Percentiles rank a stretch among this genome's conserved stretches.
Evolutionary conservation across 1,140 invertebrate species (phyloP).

Genomic region (Drosophila trapezifrons): DNA sequence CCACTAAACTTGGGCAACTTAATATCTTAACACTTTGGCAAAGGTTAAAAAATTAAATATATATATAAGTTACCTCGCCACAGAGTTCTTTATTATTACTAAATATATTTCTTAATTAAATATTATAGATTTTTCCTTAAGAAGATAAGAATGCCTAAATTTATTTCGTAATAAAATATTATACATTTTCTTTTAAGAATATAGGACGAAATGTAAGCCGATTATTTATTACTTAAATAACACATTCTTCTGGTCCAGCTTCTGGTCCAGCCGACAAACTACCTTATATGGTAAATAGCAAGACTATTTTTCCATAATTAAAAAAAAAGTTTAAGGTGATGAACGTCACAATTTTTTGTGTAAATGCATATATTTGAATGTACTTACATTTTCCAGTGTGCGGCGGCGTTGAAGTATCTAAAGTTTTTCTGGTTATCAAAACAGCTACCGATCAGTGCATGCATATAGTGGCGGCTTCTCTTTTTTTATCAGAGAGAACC

Average conservation of each 20-base stretch:
- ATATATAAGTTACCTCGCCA: background rate
- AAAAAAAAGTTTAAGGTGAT: conserved; percentile 1
- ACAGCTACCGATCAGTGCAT: conserved; percentile 48
- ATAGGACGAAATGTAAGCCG: no score
- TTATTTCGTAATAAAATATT: no score
- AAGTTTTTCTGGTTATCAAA: conserved; percentile 38
- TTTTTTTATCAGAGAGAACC: conserved; percentile 12
- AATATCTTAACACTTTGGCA: conserved; percentile 1
- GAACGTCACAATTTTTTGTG: conserved; percentile 10
- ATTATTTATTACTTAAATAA: no score
- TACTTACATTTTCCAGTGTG: background rate
- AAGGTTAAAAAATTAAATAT: background rate
- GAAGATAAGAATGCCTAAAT: no score
- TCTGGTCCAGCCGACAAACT: background rate
- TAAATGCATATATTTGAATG: conserved; percentile 29
- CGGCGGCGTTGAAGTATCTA: conserved; percentile 4
- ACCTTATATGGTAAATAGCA: background rate
- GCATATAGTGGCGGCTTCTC: conserved; percentile 2
- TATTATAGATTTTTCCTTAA: no score
- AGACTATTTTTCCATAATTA: background rate
- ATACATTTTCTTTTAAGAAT: no score
- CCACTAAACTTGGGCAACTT: background rate
- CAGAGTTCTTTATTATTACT: no score
- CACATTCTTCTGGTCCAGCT: no score
- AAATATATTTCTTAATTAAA: no score